These are phyloP conservation scores for Meloidogyne floridensis DNA, from an alignment of 1,140 invertebrate genomes.

Conservation along the genomic window DNA sequence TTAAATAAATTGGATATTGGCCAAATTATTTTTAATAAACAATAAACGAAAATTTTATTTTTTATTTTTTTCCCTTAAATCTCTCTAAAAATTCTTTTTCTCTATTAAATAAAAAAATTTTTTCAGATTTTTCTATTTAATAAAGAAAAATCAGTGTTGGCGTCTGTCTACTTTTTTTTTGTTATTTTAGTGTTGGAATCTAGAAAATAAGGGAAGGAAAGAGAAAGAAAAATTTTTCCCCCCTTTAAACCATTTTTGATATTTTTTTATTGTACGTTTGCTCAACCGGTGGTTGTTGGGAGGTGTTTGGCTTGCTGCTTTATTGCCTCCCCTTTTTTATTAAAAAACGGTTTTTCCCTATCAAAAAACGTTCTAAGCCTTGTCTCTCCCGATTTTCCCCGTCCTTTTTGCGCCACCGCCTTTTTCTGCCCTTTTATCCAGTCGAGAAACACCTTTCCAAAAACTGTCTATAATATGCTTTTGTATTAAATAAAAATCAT, in stretches of 20 bases:
- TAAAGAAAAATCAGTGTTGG: neutral
- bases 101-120: too few species aligned
- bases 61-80: neutral
- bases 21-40: neutral
- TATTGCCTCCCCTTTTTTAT: neutral
- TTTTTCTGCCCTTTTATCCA: too few species aligned
- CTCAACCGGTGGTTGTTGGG: neutral
- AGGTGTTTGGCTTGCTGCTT: neutral
- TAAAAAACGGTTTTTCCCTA: too few species aligned
- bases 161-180: constrained; percentile 1
- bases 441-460: too few species aligned
- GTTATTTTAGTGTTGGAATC: neutral
- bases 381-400: too few species aligned
- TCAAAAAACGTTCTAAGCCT: too few species aligned
- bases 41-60: neutral
- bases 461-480: too few species aligned
- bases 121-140: neutral
- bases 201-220: neutral
- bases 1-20: neutral
- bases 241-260: neutral
- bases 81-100: too few species aligned
- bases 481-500: too few species aligned
- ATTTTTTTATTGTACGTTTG: neutral
- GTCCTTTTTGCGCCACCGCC: too few species aligned
- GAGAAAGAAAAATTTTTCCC: neutral